Conservation (phyloP, 2,113 vertebrate species). For the Triplophysa rosa region DNA sequence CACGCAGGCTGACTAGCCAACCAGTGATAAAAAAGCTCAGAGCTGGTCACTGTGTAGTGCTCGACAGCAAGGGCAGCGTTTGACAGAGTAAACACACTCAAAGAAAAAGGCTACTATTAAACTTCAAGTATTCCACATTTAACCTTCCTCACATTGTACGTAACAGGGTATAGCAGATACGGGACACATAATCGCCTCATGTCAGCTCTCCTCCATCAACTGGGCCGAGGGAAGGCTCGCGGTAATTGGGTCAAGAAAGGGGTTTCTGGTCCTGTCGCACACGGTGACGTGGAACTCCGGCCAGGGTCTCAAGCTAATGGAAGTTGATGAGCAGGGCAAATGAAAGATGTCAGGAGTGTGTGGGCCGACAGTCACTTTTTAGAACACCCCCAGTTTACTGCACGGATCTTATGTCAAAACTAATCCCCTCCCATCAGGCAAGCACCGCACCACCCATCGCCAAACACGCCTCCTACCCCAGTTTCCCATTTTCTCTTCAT, state of each 20-base stretch:
- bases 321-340: constrained; percentile 43
- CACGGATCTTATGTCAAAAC: constrained; percentile 43
- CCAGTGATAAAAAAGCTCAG: background rate
- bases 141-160: constrained; percentile 3
- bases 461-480: constrained; percentile 1
- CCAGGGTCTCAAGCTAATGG: constrained; percentile 34
- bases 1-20: constrained; percentile 41
- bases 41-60: background rate
- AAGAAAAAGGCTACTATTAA: background rate
- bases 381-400: constrained; percentile 44
- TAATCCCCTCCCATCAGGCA: constrained; percentile 48
- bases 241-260: constrained; percentile 51
- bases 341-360: constrained; percentile 14
- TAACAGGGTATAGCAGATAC: background rate
- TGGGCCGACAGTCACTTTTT: constrained; percentile 46
- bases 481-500: constrained; percentile 64
- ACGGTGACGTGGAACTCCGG: constrained; percentile 9
- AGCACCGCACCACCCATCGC: constrained; percentile 11
- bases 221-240: constrained; percentile 21
- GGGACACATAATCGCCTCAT: constrained; percentile 5
- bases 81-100: background rate
- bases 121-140: constrained; percentile 13
- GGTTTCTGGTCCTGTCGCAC: constrained; percentile 44
- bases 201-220: constrained; percentile 30
- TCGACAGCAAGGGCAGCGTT: constrained; percentile 32